phyloP scores from a whole-genome alignment of 2,888 invertebrate genomes.

The Teleogryllus oceanicus region DNA sequence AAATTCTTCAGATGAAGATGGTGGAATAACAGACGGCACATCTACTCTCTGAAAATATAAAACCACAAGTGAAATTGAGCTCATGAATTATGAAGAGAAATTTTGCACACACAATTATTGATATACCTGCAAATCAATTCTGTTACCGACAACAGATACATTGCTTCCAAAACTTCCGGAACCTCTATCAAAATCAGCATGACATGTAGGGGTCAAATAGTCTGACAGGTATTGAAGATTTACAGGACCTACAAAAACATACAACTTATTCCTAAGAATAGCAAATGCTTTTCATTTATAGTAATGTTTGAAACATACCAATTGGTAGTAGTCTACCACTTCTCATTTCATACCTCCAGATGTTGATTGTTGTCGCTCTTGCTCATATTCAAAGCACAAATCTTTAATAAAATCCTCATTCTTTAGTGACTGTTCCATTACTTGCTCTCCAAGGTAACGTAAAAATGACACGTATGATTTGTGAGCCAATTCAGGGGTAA shows the following conservation, averaged over 20 bases:
- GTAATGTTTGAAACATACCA: too few relatives aligned
- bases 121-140: conserved; percentile 65
- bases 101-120: too few relatives aligned
- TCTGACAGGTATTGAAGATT: conserved; percentile 37
- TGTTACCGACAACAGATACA: conserved; percentile 78
- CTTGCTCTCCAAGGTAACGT: conserved; percentile 66
- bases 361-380: conserved; percentile 46
- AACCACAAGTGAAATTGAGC: not conserved
- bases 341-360: conserved; percentile 19
- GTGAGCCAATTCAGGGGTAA: conserved; percentile 81
- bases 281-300: too few relatives aligned
- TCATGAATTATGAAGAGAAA: not conserved
- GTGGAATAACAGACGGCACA: conserved; percentile 4
- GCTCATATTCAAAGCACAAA: conserved; percentile 72
- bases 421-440: conserved; percentile 67
- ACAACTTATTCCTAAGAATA: not conserved
- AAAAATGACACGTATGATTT: conserved; percentile 73
- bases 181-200: conserved; percentile 39
- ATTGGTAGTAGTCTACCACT: too few relatives aligned
- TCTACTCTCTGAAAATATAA: conserved; percentile 3
- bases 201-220: conserved; percentile 34
- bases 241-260: conserved; percentile 29
- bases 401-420: conserved; percentile 75
- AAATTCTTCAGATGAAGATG: conserved; percentile 30
- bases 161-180: conserved; percentile 74